Evolutionary conservation across 1,140 invertebrate genomes (phyloP).

Genomic region (Cydia amplana): DNA sequence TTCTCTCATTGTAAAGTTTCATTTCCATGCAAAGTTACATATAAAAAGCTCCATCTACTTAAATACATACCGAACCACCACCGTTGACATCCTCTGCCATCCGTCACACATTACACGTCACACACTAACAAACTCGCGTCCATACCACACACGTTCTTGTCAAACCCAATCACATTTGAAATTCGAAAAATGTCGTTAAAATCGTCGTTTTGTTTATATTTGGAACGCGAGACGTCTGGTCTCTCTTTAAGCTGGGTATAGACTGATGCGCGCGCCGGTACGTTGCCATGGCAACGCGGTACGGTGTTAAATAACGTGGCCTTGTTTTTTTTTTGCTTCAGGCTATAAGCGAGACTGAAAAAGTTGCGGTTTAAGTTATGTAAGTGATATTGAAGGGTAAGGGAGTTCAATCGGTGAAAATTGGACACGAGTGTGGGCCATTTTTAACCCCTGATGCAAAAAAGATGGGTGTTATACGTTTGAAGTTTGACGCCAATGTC

Average conservation of each 20-base stretch:
- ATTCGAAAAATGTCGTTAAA: slow-evolving; percentile 29
- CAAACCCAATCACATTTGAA: neutral
- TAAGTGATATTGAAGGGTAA: neutral
- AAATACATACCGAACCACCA: slow-evolving; percentile 52
- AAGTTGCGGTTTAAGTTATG: neutral
- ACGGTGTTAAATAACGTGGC: slow-evolving; percentile 31
- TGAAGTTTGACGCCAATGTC: too few relatives aligned
- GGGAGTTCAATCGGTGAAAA: too few relatives aligned
- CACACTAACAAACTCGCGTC: slow-evolving; percentile 34
- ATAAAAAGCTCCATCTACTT: neutral
- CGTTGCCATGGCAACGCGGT: slow-evolving; percentile 58
- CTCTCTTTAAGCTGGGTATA: slow-evolving; percentile 43
- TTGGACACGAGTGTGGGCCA: too few relatives aligned
- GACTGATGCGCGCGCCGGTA: slow-evolving; percentile 68
- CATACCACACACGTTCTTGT: slow-evolving; percentile 33
- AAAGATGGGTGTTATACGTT: too few relatives aligned
- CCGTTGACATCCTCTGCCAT: slow-evolving; percentile 60
- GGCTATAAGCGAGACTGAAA: neutral
- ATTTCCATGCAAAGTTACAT: neutral
- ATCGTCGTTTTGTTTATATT: slow-evolving; percentile 52
- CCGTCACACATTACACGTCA: slow-evolving; percentile 35
- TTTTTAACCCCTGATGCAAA: too few relatives aligned
- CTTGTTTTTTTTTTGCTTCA: slow-evolving; percentile 7
- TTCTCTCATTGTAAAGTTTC: too few relatives aligned
- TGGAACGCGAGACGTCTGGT: slow-evolving; percentile 48